Percentiles rank a stretch among this genome's conserved stretches.
Conservation (phyloP, 2,113 vertebrate genomes). For the Orthochromis indermauri region DNA sequence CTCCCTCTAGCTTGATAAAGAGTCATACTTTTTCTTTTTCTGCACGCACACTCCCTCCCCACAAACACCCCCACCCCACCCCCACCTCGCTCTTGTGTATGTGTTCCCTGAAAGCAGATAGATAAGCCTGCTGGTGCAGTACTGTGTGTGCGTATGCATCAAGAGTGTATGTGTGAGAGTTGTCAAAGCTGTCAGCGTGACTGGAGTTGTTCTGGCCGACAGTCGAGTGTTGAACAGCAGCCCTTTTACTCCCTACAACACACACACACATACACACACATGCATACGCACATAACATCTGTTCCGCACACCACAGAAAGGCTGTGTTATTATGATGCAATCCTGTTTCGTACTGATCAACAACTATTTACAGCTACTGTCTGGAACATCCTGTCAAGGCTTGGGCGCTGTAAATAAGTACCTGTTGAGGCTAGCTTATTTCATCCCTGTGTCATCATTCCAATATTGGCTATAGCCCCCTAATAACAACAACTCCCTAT, state of each 20-base stretch:
- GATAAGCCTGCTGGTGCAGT: slow-evolving; percentile 34
- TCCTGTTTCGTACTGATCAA: slow-evolving; percentile 12
- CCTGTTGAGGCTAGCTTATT: slow-evolving; percentile 33
- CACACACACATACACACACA: slow-evolving; percentile 11
- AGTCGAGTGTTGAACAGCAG: slow-evolving; percentile 56
- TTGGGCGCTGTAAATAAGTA: neutral
- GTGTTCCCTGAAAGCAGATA: slow-evolving; percentile 38
- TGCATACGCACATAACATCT: slow-evolving; percentile 32
- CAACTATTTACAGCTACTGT: slow-evolving; percentile 13
- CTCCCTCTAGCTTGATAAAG: slow-evolving; percentile 53
- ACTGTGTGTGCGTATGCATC: neutral
- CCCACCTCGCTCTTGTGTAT: neutral
- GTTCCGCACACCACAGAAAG: neutral
- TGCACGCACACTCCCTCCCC: neutral
- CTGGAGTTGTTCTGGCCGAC: slow-evolving; percentile 57
- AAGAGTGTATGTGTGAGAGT: slow-evolving; percentile 16
- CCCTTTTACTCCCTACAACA: slow-evolving; percentile 29
- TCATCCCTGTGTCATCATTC: slow-evolving; percentile 33
- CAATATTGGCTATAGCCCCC: slow-evolving; percentile 7
- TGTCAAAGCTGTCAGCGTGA: slow-evolving; percentile 61
- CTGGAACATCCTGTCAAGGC: neutral
- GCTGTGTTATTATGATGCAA: neutral
- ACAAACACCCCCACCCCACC: neutral
- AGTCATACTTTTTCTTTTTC: slow-evolving; percentile 25
- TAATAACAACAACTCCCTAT: slow-evolving; percentile 46